Evolutionary conservation across 2,113 vertebrate genomes (phyloP), one percentile per base, ranked within the genome.

Genomic region (Parotia lawesii): DNA sequence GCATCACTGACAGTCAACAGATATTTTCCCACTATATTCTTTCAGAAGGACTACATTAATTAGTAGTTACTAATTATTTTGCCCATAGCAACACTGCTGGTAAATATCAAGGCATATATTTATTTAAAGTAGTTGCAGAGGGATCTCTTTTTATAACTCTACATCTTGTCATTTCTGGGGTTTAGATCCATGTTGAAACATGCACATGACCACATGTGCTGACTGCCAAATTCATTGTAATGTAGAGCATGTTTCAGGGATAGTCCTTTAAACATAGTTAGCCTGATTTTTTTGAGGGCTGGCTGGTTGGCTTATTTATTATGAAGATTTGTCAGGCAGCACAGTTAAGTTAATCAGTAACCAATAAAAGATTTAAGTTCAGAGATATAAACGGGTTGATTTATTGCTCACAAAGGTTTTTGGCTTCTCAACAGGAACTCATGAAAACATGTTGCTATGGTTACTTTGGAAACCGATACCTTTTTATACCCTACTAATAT

Each of bases 321-420:
- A 87, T 79, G 82, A 95, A 96, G 91, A 38, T 97, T 97, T 96
- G 87, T 96, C 96, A 95, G 93, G 85, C 88, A 78, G 81, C 93
- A 87, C 62, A 75, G 88, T 93, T 92, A 95, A 96, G 94, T 97
- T 97, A 97, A 97, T 97, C 96, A 97, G 94, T 97, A 94, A 96
- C 95, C 75, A 97, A 96, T 96, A 96, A 97, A 97, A 96, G 80
- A 96, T 96, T 96, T 96, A 97, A 95, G 66, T 85, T 91, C 89
- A 87, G 82, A 95, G 95, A 94, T 97, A 97, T 78, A 96, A 95
- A 85, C 22, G 4, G 72, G n/a, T 54, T 83, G 47, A 96, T 97
- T 96, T 97, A 96, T 89, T 91, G 83, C 79, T 87, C 91, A 90
- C 81, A 87, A 95, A 94, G 40, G 51, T 93, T 96, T 95, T 93